phyloP scores from a whole-genome alignment of 1,140 invertebrate genomes.

The Calliphora vicina region DNA sequence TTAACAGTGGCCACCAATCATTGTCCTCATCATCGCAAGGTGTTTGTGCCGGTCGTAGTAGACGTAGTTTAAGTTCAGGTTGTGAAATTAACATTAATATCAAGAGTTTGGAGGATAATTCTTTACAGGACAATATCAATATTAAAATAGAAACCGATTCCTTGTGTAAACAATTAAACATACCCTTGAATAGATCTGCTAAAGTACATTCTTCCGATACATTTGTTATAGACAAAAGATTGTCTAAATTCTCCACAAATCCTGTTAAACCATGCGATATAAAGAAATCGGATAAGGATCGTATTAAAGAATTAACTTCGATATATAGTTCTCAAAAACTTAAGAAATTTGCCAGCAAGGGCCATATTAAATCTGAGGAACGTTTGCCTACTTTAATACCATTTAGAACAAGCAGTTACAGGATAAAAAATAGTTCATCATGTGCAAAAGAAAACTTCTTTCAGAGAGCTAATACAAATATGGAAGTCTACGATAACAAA shows the following conservation, averaged over 20 bases:
- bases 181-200: not conserved
- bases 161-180: not conserved
- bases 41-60: not conserved
- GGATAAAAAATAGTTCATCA: not conserved
- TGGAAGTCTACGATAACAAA: not conserved
- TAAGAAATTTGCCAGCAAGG: not conserved
- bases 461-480: not conserved
- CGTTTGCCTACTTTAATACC: not conserved
- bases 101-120: slow-evolving; percentile 36
- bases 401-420: not conserved
- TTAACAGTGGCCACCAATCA: not conserved
- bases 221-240: slow-evolving; percentile 34
- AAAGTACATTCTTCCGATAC: too few relatives aligned
- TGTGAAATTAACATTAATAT: slow-evolving; percentile 57
- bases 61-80: slow-evolving; percentile 41
- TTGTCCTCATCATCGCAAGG: not conserved
- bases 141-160: slow-evolving; percentile 47
- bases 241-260: slow-evolving; percentile 25
- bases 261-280: not conserved
- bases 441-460: not conserved
- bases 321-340: not conserved
- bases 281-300: not conserved
- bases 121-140: slow-evolving; percentile 43
- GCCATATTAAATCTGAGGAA: not conserved
- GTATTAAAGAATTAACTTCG: not conserved